phyloP scores from a whole-genome alignment of 92 coral and sea anemone species.

The Virgularia gustaviana region DNA sequence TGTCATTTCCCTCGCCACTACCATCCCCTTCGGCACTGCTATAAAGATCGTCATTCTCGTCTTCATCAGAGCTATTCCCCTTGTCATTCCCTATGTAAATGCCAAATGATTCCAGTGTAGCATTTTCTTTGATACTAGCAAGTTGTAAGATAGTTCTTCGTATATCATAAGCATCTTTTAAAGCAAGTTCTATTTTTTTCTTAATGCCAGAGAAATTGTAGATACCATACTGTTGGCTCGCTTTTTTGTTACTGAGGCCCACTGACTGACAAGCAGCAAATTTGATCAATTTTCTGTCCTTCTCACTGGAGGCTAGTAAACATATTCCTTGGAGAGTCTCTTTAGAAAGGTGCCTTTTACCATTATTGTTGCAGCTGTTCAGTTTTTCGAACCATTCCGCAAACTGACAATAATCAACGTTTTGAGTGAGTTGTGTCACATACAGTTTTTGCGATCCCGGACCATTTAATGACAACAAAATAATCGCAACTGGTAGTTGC shows the following conservation, averaged over 20 bases:
- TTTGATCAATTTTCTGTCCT: slow-evolving; percentile 12
- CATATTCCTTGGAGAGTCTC: not conserved
- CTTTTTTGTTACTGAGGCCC: slow-evolving; percentile 19
- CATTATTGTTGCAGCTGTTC: not conserved
- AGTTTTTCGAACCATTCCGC: slow-evolving; percentile 22
- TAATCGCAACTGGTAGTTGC: slow-evolving; percentile 48
- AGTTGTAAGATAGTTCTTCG: slow-evolving; percentile 21
- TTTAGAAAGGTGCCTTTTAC: not conserved
- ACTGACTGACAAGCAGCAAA: slow-evolving; percentile 7
- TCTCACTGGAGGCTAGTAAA: slow-evolving; percentile 7
- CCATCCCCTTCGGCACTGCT: slow-evolving; percentile 1
- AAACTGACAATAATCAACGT: slow-evolving; percentile 15
- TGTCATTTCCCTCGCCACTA: slow-evolving; percentile 9
- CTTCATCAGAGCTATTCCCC: slow-evolving; percentile 32
- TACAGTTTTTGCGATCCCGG: slow-evolving; percentile 60
- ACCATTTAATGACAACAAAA: slow-evolving; percentile 50
- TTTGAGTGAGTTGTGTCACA: slow-evolving; percentile 49
- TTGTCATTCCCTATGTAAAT: slow-evolving; percentile 41
- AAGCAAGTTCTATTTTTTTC: slow-evolving; percentile 24
- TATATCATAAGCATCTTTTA: slow-evolving; percentile 29
- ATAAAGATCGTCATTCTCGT: slow-evolving; percentile 1
- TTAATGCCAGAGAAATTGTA: slow-evolving; percentile 6
- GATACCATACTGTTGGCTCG: slow-evolving; percentile 19
- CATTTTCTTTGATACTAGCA: slow-evolving; percentile 30
- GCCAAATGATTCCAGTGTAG: slow-evolving; percentile 50